phyloP scores from a whole-genome alignment of 2,113 vertebrate species.

The Chauna torquata region DNA sequence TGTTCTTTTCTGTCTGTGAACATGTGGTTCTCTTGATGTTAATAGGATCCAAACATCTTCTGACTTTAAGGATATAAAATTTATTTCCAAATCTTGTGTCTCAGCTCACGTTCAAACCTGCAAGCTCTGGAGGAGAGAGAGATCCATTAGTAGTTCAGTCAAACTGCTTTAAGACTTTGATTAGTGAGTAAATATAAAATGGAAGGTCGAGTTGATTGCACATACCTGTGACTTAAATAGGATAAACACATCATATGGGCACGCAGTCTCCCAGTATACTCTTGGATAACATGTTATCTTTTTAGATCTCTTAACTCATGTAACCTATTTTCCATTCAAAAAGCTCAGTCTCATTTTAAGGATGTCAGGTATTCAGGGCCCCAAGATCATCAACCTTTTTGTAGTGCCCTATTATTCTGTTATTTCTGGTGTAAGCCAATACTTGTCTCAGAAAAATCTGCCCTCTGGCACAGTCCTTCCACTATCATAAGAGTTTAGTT shows the following conservation, averaged over 20 bases:
- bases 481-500: slow-evolving; percentile 73
- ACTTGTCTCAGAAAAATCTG: slow-evolving; percentile 51
- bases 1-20: neutral
- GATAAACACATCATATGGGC: neutral
- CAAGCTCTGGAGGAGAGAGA: neutral
- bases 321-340: slow-evolving; percentile 1
- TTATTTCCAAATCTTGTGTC: neutral
- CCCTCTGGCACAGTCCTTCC: slow-evolving; percentile 67
- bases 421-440: slow-evolving; percentile 45
- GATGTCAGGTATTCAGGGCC: neutral
- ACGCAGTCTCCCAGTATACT: neutral
- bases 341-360: slow-evolving; percentile 9
- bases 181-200: neutral
- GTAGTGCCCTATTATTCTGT: slow-evolving; percentile 1
- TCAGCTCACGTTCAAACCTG: rapidly evolving
- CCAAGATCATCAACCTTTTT: neutral
- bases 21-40: neutral
- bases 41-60: neutral
- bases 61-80: neutral
- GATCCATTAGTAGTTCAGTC: neutral
- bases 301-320: neutral
- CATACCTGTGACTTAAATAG: neutral
- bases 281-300: neutral
- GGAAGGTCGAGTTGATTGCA: neutral
- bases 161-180: neutral